A percentile compares a stretch with the other conserved stretches of the same genome.
phyloP scores from a whole-genome alignment of 1,140 invertebrate species.

The Drosophila ogumai region DNA sequence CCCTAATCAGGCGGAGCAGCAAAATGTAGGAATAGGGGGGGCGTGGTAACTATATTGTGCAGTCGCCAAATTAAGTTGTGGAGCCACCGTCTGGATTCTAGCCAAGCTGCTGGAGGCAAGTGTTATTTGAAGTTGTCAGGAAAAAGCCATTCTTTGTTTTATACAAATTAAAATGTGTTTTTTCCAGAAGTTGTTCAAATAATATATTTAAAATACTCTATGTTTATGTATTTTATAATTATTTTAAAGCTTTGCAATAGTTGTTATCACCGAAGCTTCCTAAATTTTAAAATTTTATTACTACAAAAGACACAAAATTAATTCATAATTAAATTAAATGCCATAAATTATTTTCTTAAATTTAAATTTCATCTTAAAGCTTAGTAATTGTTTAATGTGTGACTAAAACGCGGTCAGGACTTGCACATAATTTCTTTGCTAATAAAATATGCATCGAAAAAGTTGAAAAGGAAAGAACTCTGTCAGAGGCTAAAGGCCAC shows the following conservation, averaged over 20 bases:
- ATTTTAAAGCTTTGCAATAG: neutral
- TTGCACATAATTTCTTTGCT: neutral
- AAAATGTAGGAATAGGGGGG: constrained; percentile 4
- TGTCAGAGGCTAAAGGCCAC: constrained; percentile 11
- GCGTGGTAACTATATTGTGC: constrained; percentile 46
- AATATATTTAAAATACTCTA: too few species aligned
- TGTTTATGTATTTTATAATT: too few species aligned
- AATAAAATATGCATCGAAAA: constrained; percentile 7
- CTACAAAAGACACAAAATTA: too few species aligned
- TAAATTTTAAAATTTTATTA: neutral
- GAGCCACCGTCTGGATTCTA: neutral
- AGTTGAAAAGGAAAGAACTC: neutral
- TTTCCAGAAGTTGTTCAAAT: too few species aligned
- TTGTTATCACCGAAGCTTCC: neutral
- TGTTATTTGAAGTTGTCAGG: neutral
- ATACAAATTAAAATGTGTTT: too few species aligned
- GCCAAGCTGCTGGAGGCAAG: constrained; percentile 1
- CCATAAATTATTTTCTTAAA: too few species aligned
- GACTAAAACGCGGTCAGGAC: too few species aligned
- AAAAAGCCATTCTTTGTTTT: too few species aligned
- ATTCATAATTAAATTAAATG: too few species aligned
- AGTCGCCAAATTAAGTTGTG: constrained; percentile 31
- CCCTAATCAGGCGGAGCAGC: constrained; percentile 30
- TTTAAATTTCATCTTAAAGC: too few species aligned
- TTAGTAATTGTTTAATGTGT: too few species aligned